A percentile compares a stretch with the other conserved stretches of the same genome.
These are phyloP conservation scores for Leucoraja erinaceus DNA, from an alignment of 2,113 vertebrate species.

Conservation along the genomic window DNA sequence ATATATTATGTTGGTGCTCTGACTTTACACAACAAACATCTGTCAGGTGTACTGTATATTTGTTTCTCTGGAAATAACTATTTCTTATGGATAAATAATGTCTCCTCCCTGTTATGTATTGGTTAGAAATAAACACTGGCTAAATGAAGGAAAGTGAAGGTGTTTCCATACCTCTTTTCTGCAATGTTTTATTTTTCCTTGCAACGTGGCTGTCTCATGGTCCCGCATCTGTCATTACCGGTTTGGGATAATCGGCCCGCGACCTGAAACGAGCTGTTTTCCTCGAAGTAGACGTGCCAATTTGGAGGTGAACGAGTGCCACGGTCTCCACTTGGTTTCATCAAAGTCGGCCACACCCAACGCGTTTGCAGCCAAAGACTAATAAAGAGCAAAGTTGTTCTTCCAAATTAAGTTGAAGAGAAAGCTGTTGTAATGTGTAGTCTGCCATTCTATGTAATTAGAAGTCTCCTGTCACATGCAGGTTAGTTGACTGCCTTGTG, in stretches of 20 bases:
- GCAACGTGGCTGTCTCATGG: not conserved
- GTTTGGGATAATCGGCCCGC: not conserved
- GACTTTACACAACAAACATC: conserved; percentile 52
- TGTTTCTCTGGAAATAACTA: conserved; percentile 55
- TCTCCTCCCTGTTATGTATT: conserved; percentile 66
- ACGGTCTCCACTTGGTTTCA: not conserved
- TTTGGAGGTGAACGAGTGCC: not conserved
- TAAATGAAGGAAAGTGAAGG: conserved; percentile 48
- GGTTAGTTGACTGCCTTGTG: not conserved
- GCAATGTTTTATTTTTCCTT: not conserved
- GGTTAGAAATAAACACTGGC: conserved; percentile 69
- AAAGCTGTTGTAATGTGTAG: not conserved
- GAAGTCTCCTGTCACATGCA: not conserved
- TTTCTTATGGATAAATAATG: conserved; percentile 54
- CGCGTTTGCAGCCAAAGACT: not conserved
- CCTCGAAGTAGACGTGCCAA: not conserved
- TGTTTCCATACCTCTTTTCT: not conserved
- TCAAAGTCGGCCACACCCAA: not conserved
- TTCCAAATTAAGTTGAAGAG: not conserved
- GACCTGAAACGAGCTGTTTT: not conserved
- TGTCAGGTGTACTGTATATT: conserved; percentile 59
- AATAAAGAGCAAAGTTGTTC: not conserved
- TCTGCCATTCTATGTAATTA: not conserved
- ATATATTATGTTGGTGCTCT: conserved; percentile 58
- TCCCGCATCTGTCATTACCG: not conserved